Evolutionary conservation across 1,140 invertebrate genomes (phyloP).

Genomic region (Drosophila arawakana): DNA sequence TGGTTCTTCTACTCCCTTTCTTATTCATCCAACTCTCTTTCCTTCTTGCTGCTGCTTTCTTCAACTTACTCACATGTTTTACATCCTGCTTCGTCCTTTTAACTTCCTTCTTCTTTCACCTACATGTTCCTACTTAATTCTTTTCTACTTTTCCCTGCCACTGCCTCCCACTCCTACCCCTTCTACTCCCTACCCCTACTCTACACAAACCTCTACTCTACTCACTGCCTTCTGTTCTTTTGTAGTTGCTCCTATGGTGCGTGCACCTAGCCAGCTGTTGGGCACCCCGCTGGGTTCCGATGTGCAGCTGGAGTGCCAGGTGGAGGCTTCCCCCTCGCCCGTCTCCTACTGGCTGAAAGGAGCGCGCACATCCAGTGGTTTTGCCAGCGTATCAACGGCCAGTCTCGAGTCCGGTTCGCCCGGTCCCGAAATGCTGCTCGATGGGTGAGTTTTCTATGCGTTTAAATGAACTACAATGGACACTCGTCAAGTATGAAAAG

Average conservation of each 20-base stretch:
- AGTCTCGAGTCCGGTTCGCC: constrained; percentile 81
- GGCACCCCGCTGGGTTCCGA: constrained; percentile 92
- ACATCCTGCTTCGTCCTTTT: too few relatives aligned
- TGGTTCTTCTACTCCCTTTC: too few relatives aligned
- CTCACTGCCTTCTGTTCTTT: not conserved
- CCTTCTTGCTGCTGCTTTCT: too few relatives aligned
- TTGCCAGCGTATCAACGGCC: constrained; percentile 69
- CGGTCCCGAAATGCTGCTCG: constrained; percentile 89
- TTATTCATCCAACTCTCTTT: too few relatives aligned
- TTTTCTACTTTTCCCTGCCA: not conserved
- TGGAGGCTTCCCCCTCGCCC: constrained; percentile 93
- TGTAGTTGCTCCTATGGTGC: constrained; percentile 92
- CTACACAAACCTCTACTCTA: too few relatives aligned
- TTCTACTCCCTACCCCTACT: too few relatives aligned
- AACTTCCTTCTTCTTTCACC: too few relatives aligned
- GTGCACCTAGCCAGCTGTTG: constrained; percentile 92
- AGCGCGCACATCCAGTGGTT: constrained; percentile 85
- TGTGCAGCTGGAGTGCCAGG: constrained; percentile 92
- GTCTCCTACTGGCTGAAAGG: constrained; percentile 94
- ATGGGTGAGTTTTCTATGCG: constrained; percentile 87
- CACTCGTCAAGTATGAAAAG: not conserved
- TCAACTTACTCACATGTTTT: too few relatives aligned
- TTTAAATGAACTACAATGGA: not conserved
- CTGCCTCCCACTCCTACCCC: not conserved
- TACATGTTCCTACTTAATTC: too few relatives aligned